Base-by-base conservation (phyloP, 2,113 vertebrate genomes). In the Rallus limicola region DNA sequence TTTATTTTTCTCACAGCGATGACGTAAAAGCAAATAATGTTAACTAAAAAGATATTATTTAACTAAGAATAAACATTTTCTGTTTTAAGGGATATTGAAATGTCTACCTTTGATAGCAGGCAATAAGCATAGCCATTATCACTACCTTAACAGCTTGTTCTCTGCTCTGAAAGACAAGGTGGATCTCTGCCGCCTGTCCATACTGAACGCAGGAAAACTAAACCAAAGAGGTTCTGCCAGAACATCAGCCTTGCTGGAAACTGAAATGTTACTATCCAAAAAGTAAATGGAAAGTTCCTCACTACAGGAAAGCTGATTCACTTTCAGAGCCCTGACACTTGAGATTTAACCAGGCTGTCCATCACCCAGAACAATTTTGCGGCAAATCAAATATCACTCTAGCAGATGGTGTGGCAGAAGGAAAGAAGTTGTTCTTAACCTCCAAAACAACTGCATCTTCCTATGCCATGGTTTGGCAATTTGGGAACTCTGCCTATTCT, bases 321-420 rank as follows among this genome's bases (percentile, higher is more conserved):
- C 25, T 84, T 81, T 81, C 88, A 86, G 80, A 94, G 80, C 68
- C 62, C 68, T 82, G 82, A 75, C 44, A 64, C 68, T 78, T 82
- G 87, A 90, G 76, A 94, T 92, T 86, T 86, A 88, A 78, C 93
- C 90, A 93, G 72, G 62, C 62, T 94, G 92, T 93, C 95, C 93
- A 91, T 94, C 92, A 96, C 16, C 28, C 86, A 90, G 62, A 93
- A 78, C 33, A 70, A 79, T 75, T 90, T 68, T 36, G 76, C 60
- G 56, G 64, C 90, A 96, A 93, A 95, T 86, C 95, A 96, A 96
- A 82, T 74, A 90, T 84, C 76, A 50, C 72, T 95, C 86, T 24
- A 86, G 53, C 90, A 96, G 93, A 96, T 90, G 83, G 86, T 48
- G 25, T 77, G 82, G 63, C 65, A 95, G 89, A 92, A 95, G 81